A percentile compares a stretch with the other conserved stretches of the same genome.
Evolutionary conservation across 1,140 invertebrate species (phyloP).

Genomic region (Proales similis): DNA sequence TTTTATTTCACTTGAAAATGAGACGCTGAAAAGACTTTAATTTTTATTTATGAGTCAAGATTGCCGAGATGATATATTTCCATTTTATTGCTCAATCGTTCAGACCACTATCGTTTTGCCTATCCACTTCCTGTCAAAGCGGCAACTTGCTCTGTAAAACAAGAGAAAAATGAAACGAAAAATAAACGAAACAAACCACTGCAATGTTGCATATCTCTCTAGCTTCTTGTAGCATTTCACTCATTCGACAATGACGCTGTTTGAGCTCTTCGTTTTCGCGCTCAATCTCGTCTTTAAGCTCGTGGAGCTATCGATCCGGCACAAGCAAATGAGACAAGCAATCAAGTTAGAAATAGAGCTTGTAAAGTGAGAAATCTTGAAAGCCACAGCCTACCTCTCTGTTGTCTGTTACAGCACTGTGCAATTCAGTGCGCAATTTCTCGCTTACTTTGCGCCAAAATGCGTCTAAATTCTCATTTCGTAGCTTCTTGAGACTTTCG

Average conservation of each 20-base stretch:
- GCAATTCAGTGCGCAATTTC: conserved; percentile 3
- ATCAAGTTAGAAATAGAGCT: too few relatives aligned
- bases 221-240: conserved; percentile 11
- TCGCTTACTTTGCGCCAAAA: conserved; percentile 23
- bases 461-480: conserved; percentile 1
- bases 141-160: too few relatives aligned
- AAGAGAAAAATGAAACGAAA: too few relatives aligned
- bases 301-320: conserved; percentile 20
- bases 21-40: too few relatives aligned
- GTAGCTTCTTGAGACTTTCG: conserved; percentile 1
- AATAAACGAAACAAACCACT: too few relatives aligned
- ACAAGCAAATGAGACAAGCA: too few relatives aligned
- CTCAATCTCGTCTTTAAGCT: conserved; percentile 23
- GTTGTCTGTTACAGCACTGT: conserved; percentile 1
- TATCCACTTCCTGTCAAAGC: too few relatives aligned
- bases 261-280: conserved; percentile 18
- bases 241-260: conserved; percentile 3
- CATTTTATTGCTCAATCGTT: too few relatives aligned
- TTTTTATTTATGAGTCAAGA: too few relatives aligned
- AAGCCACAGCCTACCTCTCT: conserved; percentile 1
- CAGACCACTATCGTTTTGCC: too few relatives aligned
- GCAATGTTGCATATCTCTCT: conserved; percentile 36
- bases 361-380: background rate
- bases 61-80: too few relatives aligned
- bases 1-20: too few relatives aligned